Conservation (phyloP, 2,888 invertebrate genomes). For the Fragum sueziense region DNA sequence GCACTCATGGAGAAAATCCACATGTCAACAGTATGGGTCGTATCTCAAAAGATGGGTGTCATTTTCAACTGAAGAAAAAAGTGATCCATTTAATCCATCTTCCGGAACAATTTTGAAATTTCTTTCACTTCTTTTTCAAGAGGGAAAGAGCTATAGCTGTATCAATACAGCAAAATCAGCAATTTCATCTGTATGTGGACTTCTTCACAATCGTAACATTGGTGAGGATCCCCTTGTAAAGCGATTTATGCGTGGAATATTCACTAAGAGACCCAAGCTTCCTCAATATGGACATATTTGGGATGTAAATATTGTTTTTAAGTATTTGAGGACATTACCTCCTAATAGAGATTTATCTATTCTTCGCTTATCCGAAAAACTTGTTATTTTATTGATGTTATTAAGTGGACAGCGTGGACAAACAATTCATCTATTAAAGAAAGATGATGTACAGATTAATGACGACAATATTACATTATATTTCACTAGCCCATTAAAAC, state of each 20-base stretch:
- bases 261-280: slow-evolving; percentile 4
- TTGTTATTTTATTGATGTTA: slow-evolving; percentile 1
- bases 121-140: neutral
- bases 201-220: neutral
- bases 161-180: slow-evolving; percentile 12
- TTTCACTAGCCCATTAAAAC: slow-evolving; percentile 2
- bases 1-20: slow-evolving; percentile 13
- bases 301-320: slow-evolving; percentile 8
- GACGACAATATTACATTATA: slow-evolving; percentile 1
- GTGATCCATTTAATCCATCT: slow-evolving; percentile 8
- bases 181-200: neutral
- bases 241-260: slow-evolving; percentile 2
- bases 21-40: neutral
- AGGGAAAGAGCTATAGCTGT: too few relatives aligned
- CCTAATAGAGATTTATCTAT: neutral
- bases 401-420: slow-evolving; percentile 1
- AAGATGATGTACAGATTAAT: neutral
- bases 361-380: neutral
- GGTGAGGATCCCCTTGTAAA: neutral
- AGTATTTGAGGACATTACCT: neutral
- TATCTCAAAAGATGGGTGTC: slow-evolving; percentile 1
- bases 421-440: slow-evolving; percentile 14
- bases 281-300: neutral
- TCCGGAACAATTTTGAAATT: neutral
- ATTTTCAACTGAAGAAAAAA: slow-evolving; percentile 3